Evolutionary conservation across 2,113 vertebrate genomes (phyloP).

Genomic region (Acanthisitta chloris): DNA sequence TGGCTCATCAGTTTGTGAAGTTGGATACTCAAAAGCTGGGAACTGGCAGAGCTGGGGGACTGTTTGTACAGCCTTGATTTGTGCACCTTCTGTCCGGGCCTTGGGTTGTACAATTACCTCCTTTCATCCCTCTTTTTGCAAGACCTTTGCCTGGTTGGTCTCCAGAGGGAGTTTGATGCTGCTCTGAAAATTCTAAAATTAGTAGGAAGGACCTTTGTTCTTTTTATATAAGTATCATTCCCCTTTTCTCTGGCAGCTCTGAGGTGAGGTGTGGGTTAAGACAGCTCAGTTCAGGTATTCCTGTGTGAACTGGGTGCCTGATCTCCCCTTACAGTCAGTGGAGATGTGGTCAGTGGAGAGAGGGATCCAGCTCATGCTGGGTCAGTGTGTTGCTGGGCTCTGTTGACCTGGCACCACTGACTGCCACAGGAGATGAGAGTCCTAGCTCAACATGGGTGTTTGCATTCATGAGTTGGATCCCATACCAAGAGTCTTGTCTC

Average conservation of each 20-base stretch:
- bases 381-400: background rate
- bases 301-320: accelerated
- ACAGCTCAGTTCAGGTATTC: background rate
- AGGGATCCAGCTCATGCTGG: background rate
- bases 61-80: background rate
- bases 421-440: background rate
- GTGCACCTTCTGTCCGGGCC: background rate
- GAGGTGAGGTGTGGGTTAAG: background rate
- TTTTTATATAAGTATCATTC: background rate
- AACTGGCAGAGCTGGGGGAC: background rate
- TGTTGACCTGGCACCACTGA: accelerated
- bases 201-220: background rate
- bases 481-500: background rate
- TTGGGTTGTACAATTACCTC: background rate
- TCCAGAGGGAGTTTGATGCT: accelerated
- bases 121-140: background rate
- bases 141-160: accelerated
- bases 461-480: background rate
- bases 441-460: accelerated
- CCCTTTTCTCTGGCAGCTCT: background rate
- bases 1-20: background rate
- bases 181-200: background rate
- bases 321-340: accelerated
- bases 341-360: accelerated
- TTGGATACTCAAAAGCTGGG: background rate